Conservation (phyloP, 2,888 invertebrate genomes). For the Orchesella flavescens region DNA sequence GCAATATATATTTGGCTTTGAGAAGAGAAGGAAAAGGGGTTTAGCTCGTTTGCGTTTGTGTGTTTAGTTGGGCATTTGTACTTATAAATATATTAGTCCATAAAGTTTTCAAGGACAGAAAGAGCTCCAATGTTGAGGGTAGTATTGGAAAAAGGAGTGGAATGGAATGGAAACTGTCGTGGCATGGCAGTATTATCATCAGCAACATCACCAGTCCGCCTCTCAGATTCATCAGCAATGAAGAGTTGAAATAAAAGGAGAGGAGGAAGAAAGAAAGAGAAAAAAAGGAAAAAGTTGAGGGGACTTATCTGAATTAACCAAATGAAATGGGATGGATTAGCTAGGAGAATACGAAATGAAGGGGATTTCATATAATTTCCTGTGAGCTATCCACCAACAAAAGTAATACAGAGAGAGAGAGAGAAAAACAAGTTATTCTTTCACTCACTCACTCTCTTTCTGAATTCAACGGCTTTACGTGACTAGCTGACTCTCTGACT, state of each 20-base stretch:
- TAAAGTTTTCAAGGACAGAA: no score
- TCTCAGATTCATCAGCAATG: conserved; percentile 28
- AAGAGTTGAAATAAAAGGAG: conserved; percentile 27
- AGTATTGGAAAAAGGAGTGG: neutral
- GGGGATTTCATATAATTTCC: conserved; percentile 31
- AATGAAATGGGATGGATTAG: conserved; percentile 66
- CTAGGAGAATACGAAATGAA: conserved; percentile 60
- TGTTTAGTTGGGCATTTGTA: neutral
- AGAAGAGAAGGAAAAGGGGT: neutral
- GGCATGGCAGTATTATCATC: neutral
- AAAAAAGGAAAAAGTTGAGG: conserved; percentile 14
- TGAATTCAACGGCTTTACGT: conserved; percentile 16
- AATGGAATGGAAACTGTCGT: neutral
- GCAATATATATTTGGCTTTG: neutral
- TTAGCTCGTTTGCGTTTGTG: neutral
- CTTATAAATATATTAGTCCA: no score
- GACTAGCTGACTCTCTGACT: no score
- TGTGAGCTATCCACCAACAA: no score
- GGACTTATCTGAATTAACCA: conserved; percentile 64
- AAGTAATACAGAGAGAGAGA: neutral
- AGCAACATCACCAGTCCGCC: neutral
- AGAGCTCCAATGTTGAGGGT: no score
- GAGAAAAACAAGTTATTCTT: neutral
- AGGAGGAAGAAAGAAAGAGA: neutral
- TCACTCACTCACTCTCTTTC: neutral